Evolutionary conservation across 2,797 vertebrate genomes (phyloP).

Genomic region (Mergus octosetaceus): DNA sequence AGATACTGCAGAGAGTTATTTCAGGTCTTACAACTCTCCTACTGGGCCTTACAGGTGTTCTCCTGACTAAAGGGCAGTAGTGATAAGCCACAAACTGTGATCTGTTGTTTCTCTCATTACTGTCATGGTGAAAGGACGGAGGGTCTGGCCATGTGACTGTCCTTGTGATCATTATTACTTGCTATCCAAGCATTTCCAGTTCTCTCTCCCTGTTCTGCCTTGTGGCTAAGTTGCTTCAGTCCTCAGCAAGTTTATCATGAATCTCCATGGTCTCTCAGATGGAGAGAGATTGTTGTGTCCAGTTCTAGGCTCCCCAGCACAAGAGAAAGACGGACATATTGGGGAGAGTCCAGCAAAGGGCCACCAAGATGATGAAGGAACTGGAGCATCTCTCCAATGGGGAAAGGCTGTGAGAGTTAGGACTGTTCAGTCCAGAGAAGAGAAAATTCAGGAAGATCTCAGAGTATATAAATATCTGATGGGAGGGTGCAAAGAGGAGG

Average conservation of each 20-base stretch:
- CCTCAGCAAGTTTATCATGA: not conserved
- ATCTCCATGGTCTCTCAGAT: not conserved
- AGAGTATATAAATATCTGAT: too few species aligned
- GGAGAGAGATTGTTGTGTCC: not conserved
- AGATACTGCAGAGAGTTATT: not conserved
- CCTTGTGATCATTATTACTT: not conserved
- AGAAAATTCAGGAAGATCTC: too few species aligned
- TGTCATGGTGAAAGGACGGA: not conserved
- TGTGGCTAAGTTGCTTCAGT: not conserved
- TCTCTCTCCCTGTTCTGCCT: not conserved
- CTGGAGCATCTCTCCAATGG: not conserved
- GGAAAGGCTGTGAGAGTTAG: not conserved
- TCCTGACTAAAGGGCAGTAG: not conserved
- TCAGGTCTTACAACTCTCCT: not conserved
- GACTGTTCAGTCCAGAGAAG: too few species aligned
- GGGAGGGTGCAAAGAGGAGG: too few species aligned
- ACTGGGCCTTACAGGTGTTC: not conserved
- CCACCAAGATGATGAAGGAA: not conserved
- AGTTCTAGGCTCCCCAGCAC: not conserved
- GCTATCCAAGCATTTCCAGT: not conserved
- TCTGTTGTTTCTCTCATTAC: not conserved
- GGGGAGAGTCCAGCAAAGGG: not conserved
- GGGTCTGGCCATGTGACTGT: not conserved
- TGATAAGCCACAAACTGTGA: not conserved
- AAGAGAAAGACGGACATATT: not conserved